Evolutionary conservation across 2,113 vertebrate species (phyloP).

Genomic region (Chroicocephalus ridibundus): DNA sequence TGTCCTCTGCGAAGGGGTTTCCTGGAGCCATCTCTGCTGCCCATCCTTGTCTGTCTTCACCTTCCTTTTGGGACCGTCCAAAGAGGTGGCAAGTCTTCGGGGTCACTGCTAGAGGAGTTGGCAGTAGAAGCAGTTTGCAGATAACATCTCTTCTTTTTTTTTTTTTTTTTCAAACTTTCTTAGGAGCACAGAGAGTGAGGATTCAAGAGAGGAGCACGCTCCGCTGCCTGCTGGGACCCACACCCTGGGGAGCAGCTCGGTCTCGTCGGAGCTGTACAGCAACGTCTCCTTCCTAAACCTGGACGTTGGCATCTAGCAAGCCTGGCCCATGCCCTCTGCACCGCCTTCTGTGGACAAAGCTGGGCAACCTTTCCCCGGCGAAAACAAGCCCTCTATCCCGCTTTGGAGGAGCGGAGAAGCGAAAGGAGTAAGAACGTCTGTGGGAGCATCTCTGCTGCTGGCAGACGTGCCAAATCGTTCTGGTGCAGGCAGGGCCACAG

Average conservation of each 20-base stretch:
- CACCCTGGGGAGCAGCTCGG: not conserved
- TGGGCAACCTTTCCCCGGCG: not conserved
- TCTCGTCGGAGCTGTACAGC: not conserved
- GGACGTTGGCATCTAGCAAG: not conserved
- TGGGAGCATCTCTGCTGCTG: not conserved
- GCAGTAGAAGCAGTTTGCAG: not conserved
- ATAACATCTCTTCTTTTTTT: not conserved
- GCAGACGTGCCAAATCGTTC: rapidly evolving
- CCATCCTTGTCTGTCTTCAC: not conserved
- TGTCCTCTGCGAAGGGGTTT: not conserved
- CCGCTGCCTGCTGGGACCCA: rapidly evolving
- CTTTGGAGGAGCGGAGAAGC: rapidly evolving
- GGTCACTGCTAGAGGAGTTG: not conserved
- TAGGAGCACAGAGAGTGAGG: not conserved
- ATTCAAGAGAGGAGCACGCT: rapidly evolving
- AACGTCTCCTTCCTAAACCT: not conserved
- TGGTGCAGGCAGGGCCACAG: not conserved
- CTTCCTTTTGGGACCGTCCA: not conserved
- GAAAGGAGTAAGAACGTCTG: not conserved
- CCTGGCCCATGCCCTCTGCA: not conserved
- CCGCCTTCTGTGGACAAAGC: not conserved
- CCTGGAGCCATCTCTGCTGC: not conserved
- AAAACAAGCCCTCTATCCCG: rapidly evolving
- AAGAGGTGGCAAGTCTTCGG: not conserved
- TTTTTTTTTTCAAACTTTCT: not conserved